Conservation (phyloP, 2,113 vertebrate genomes). For the Ellobius talpinus region DNA sequence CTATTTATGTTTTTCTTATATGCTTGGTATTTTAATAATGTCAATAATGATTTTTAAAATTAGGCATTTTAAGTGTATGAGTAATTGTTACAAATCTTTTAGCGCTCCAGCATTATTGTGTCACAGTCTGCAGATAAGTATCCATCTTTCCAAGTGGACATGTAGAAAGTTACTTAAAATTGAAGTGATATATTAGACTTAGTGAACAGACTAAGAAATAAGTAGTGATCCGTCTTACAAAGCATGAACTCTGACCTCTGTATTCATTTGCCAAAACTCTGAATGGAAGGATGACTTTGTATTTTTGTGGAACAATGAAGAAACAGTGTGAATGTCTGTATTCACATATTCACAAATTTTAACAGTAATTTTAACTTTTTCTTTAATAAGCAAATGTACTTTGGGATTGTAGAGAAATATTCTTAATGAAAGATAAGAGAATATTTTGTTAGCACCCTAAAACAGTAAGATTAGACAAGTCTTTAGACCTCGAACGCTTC, state of each 20-base stretch:
- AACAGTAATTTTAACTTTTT: conserved; percentile 59
- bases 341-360: conserved; percentile 5
- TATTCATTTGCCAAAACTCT: conserved; percentile 75
- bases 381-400: conserved; percentile 47
- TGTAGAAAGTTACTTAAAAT: conserved; percentile 62
- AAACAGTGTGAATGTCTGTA: conserved; percentile 49
- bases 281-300: conserved; percentile 83
- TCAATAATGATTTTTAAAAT: conserved; percentile 47
- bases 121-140: background rate
- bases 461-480: conserved; percentile 4
- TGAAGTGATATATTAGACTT: conserved; percentile 5
- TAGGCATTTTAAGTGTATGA: conserved; percentile 14
- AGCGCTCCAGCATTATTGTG: conserved; percentile 42
- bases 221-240: conserved; percentile 45
- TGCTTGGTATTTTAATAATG: conserved; percentile 8
- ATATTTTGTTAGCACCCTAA: conserved; percentile 42
- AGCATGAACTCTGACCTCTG: conserved; percentile 74
- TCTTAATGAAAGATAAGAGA: conserved; percentile 42
- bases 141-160: conserved; percentile 12
- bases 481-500: conserved; percentile 30
- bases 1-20: conserved; percentile 43
- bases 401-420: background rate
- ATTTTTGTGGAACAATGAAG: conserved; percentile 74
- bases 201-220: conserved; percentile 5
- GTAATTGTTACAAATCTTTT: background rate